phyloP scores from a whole-genome alignment of 2,888 invertebrate genomes.

The Antitype chi region DNA sequence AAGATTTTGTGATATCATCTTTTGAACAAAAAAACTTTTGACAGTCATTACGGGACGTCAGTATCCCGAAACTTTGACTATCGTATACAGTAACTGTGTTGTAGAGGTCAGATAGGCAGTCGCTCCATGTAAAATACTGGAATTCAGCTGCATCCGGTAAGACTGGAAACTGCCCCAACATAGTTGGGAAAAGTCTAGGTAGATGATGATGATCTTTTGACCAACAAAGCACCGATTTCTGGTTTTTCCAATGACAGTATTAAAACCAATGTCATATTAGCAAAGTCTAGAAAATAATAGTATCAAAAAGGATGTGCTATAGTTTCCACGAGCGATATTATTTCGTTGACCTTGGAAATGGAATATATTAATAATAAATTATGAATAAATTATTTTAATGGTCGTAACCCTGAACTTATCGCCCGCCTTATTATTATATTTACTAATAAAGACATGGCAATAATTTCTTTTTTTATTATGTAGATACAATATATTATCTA shows the following conservation, averaged over 20 bases:
- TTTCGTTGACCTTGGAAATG: not conserved
- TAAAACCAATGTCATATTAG: constrained; percentile 7
- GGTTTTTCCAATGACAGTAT: not conserved
- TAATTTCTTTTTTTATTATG: not conserved
- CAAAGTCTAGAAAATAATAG: constrained; percentile 20
- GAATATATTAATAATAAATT: constrained; percentile 35
- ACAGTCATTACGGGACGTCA: no score
- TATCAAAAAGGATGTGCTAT: constrained; percentile 8
- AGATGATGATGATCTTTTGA: not conserved
- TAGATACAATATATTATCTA: not conserved
- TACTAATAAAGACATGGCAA: not conserved
- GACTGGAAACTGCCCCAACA: no score
- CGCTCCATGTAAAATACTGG: no score
- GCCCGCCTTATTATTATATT: no score
- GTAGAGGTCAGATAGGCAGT: no score
- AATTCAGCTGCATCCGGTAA: no score
- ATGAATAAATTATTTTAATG: constrained; percentile 21
- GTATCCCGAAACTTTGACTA: no score
- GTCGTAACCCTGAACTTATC: constrained; percentile 26
- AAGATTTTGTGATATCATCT: no score
- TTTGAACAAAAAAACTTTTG: no score
- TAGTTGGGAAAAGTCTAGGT: no score
- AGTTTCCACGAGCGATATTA: not conserved
- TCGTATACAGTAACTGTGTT: no score
- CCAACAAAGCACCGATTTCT: not conserved